phyloP scores from a whole-genome alignment of 1,140 invertebrate species.

The Anagrus nilaparvatae region DNA sequence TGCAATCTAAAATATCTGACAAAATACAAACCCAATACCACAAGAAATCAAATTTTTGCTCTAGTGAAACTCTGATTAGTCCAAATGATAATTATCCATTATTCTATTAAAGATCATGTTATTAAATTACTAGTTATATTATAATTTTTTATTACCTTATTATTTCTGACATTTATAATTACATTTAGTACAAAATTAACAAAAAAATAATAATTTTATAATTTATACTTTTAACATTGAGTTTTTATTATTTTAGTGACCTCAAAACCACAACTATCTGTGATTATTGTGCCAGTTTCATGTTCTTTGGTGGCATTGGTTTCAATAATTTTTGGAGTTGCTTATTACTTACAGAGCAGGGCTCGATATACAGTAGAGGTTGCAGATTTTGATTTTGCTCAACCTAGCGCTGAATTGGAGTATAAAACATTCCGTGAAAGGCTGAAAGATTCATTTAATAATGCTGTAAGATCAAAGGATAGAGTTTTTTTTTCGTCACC shows the following conservation, averaged over 20 bases:
- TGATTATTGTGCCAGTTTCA: slow-evolving; percentile 72
- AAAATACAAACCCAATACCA: too few species aligned
- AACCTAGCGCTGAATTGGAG: slow-evolving; percentile 61
- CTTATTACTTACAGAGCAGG: slow-evolving; percentile 70
- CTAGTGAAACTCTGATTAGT: too few species aligned
- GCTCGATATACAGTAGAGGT: slow-evolving; percentile 72
- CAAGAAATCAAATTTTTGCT: too few species aligned
- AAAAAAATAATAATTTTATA: slow-evolving; percentile 4
- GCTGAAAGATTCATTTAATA: slow-evolving; percentile 64
- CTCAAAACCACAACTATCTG: slow-evolving; percentile 66
- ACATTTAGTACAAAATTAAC: too few species aligned
- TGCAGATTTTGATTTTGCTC: slow-evolving; percentile 79
- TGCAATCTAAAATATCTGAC: too few species aligned
- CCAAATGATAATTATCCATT: too few species aligned
- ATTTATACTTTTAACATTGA: slow-evolving; percentile 5
- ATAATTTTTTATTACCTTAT: too few species aligned
- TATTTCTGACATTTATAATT: too few species aligned
- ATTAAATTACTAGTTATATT: too few species aligned
- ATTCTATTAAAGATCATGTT: too few species aligned
- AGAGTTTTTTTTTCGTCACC: slow-evolving; percentile 26
- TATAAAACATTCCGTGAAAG: slow-evolving; percentile 77
- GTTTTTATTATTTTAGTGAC: slow-evolving; percentile 47
- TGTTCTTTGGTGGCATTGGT: slow-evolving; percentile 70
- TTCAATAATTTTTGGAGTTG: slow-evolving; percentile 71
- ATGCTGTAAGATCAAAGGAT: slow-evolving; percentile 39